Conservation (phyloP, 1,140 invertebrate species). For the Aphaenogaster ashmeadi region DNA sequence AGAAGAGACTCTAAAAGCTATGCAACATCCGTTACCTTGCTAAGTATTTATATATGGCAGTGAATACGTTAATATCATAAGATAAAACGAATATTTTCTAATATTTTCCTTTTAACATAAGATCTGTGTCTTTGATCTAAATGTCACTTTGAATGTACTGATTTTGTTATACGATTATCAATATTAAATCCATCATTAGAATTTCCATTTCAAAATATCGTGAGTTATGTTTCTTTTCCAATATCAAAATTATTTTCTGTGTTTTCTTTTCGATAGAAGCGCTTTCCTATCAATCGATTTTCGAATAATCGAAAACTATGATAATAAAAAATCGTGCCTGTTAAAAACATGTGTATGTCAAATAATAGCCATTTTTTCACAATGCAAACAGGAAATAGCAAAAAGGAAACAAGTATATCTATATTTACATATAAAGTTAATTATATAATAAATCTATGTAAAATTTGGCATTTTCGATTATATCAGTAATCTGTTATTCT, state of each 20-base stretch:
- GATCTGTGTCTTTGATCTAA: background rate
- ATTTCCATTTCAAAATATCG: background rate
- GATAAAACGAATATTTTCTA: constrained; percentile 7
- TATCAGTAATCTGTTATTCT: constrained; percentile 11
- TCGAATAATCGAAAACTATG: background rate
- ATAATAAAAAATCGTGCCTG: constrained; percentile 3
- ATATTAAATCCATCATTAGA: background rate
- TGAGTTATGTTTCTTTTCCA: background rate
- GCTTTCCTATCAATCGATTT: background rate
- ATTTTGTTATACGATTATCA: background rate
- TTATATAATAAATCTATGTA: constrained; percentile 19
- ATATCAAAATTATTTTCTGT: constrained; percentile 6
- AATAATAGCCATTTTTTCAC: background rate
- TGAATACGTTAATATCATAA: constrained; percentile 66
- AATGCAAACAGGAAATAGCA: background rate
- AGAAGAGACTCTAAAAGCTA: background rate
- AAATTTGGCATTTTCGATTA: constrained; percentile 24
- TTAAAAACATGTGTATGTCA: background rate
- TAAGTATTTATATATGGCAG: constrained; percentile 52
- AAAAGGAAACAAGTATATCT: constrained; percentile 7
- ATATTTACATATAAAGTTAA: constrained; percentile 16
- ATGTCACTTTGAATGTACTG: background rate
- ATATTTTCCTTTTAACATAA: constrained; percentile 1
- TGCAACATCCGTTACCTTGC: background rate
- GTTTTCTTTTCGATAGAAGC: background rate